These are phyloP conservation scores for Cyphotilapia sp. DNA, from an alignment of 2,113 vertebrate species.

Conservation along the genomic window DNA sequence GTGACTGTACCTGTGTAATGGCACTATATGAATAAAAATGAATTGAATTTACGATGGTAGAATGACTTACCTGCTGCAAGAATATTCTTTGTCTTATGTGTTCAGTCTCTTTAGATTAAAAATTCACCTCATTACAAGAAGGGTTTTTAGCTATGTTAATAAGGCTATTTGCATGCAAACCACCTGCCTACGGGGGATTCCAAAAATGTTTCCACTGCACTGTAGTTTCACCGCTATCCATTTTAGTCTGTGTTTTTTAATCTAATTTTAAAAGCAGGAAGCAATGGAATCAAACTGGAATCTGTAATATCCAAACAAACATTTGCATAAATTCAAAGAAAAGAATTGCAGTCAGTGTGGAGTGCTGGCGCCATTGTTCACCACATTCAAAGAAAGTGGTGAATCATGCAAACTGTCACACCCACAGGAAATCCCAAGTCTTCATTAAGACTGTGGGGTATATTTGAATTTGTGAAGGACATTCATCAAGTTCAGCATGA, in stretches of 20 bases:
- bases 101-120: slow-evolving; percentile 1
- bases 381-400: slow-evolving; percentile 21
- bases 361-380: slow-evolving; percentile 37
- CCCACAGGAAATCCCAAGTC: slow-evolving; percentile 59
- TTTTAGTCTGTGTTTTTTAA: slow-evolving; percentile 63
- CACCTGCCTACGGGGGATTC: slow-evolving; percentile 56
- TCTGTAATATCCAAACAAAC: slow-evolving; percentile 65
- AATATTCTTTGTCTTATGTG: slow-evolving; percentile 25
- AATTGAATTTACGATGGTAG: not conserved
- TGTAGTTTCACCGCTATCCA: slow-evolving; percentile 49
- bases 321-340: slow-evolving; percentile 74
- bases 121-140: slow-evolving; percentile 63
- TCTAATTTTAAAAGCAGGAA: slow-evolving; percentile 67
- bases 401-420: slow-evolving; percentile 39
- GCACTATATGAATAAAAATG: not conserved
- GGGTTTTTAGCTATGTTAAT: slow-evolving; percentile 73
- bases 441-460: slow-evolving; percentile 54
- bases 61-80: slow-evolving; percentile 12
- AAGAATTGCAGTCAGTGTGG: slow-evolving; percentile 56
- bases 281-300: slow-evolving; percentile 65
- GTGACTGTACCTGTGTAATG: not conserved
- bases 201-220: slow-evolving; percentile 45
- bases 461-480: slow-evolving; percentile 66
- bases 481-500: slow-evolving; percentile 54
- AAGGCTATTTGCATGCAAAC: slow-evolving; percentile 70